Percentiles rank a stretch among this genome's conserved stretches.
phyloP scores from a whole-genome alignment of 2,113 vertebrate species.

The Rhadina sibilatrix region DNA sequence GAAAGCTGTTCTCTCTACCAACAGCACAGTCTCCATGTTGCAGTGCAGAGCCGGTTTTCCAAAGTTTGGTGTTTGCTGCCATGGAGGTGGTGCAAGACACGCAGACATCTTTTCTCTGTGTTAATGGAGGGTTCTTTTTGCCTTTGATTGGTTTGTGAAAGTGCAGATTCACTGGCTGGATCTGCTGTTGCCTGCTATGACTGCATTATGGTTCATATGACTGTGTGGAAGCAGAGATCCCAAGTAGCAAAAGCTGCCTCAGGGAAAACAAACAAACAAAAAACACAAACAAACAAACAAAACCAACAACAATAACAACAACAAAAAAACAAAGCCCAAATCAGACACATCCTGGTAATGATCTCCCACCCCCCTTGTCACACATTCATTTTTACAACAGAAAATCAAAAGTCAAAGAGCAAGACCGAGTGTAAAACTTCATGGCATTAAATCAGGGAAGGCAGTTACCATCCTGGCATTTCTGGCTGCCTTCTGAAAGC shows the following conservation, averaged over 20 bases:
- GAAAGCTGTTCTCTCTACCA: background rate
- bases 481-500: background rate
- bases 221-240: background rate
- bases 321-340: background rate
- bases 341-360: background rate
- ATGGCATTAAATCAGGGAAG: background rate
- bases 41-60: background rate
- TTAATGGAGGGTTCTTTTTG: background rate
- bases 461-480: background rate
- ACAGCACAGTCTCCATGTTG: background rate
- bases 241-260: background rate
- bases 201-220: background rate
- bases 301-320: too few species aligned
- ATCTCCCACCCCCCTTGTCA: fast-evolving
- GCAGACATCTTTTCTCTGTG: background rate
- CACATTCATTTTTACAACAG: background rate
- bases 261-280: background rate
- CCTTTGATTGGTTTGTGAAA: background rate
- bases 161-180: background rate
- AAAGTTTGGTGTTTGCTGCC: background rate
- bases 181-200: fast-evolving
- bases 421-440: background rate
- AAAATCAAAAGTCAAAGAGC: background rate
- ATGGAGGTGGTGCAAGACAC: background rate
- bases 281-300: too few species aligned